Percentiles rank a stretch among this genome's conserved stretches.
Conservation (phyloP, 2,888 invertebrate genomes). For the Eutolmus rufibarbis region DNA sequence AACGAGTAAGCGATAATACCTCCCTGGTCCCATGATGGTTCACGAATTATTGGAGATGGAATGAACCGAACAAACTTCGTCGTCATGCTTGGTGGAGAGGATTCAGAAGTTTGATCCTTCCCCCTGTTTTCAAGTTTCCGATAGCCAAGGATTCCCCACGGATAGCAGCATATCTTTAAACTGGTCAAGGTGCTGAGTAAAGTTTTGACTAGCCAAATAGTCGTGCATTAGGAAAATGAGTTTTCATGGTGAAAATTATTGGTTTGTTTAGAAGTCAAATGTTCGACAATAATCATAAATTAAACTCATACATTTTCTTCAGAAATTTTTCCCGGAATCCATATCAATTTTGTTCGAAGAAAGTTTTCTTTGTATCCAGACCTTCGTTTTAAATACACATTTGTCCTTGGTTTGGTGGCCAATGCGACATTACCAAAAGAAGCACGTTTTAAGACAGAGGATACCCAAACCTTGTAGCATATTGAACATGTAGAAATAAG, state of each 20-base stretch:
- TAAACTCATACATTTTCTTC: not conserved
- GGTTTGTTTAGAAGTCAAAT: constrained; percentile 14
- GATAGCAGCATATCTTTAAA: not conserved
- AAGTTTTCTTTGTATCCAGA: not conserved
- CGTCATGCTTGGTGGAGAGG: not conserved
- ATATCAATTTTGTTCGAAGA: not conserved
- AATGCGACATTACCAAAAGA: not conserved
- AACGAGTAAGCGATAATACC: not conserved
- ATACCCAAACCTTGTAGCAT: not conserved
- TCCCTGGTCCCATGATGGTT: not conserved
- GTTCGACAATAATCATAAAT: not conserved
- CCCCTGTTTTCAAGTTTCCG: not conserved
- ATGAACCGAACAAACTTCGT: not conserved
- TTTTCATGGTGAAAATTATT: not conserved
- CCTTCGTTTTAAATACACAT: not conserved
- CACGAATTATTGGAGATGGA: not conserved
- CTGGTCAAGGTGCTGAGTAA: not conserved
- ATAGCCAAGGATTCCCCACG: not conserved
- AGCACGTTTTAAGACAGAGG: not conserved
- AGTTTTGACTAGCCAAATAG: not conserved
- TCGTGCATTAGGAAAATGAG: constrained; percentile 2
- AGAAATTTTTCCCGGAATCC: not conserved
- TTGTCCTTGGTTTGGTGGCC: not conserved
- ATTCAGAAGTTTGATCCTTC: not conserved
- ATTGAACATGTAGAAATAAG: not conserved